Conservation (phyloP, 2,113 vertebrate genomes). For the Isichthys henryi region DNA sequence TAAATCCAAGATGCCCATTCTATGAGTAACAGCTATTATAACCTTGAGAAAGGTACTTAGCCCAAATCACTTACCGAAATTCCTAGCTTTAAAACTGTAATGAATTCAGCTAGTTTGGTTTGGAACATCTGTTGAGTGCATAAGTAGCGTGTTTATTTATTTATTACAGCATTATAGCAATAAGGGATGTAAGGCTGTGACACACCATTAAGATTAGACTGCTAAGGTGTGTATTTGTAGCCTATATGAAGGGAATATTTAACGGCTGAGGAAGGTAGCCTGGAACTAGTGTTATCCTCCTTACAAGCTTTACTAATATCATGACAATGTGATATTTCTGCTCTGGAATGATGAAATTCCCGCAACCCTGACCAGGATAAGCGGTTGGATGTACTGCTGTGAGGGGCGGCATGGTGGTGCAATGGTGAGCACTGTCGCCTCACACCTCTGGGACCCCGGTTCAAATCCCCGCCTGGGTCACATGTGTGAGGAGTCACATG, state of each 20-base stretch:
- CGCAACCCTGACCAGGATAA: not conserved
- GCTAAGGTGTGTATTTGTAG: not conserved
- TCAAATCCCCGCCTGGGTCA: too few species aligned
- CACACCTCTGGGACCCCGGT: too few species aligned
- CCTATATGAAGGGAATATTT: not conserved
- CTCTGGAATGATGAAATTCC: not conserved
- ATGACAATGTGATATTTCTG: not conserved
- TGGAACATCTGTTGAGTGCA: not conserved
- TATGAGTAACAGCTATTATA: not conserved
- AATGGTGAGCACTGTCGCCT: too few species aligned
- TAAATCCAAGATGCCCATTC: not conserved
- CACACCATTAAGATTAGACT: not conserved
- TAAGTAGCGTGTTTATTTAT: not conserved
- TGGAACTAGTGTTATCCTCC: not conserved
- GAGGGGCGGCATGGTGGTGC: too few species aligned
- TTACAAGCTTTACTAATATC: not conserved
- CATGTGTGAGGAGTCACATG: too few species aligned
- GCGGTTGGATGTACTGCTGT: not conserved
- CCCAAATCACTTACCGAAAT: not conserved
- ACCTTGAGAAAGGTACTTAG: not conserved
- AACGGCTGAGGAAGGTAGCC: not conserved
- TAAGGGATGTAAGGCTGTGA: not conserved
- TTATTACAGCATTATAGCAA: not conserved
- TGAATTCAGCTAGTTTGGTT: not conserved
- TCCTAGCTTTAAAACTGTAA: not conserved